Evolutionary conservation across 1,140 invertebrate genomes (phyloP), one percentile per base, ranked within the genome.

Genomic region (Papilio polyxenes): DNA sequence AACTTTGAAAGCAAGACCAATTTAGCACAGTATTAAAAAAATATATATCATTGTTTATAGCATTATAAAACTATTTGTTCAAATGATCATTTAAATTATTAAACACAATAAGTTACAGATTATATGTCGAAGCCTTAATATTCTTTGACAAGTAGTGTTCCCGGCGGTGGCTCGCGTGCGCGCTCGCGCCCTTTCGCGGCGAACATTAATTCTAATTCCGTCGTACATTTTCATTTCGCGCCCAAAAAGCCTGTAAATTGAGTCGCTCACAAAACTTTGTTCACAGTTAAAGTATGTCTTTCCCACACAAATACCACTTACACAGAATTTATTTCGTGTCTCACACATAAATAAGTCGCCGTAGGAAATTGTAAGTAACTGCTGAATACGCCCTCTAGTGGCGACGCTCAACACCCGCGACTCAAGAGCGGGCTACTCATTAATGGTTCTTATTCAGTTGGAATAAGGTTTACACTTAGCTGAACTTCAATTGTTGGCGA

Each of bases 221-320:
- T 9, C 74, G 74, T 49, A 75, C 74, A 75, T 75, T 75, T 75
- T 75, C 74, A 75, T 75, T 75, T 75, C 74, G 74, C 74, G 74
- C n/a, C 74, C 44, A 75, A 75, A 75, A 49, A 75, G 40, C 74
- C 48, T 75, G 74, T 75, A 75, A 75, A 75, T 75, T 75, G 74
- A 75, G 74, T 75, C 78, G 79, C 79, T 75, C 82, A 76, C 75
- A 76, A 83, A 83, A 83, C 82, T 83, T 83, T 80, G 78, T 81
- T 80, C 82, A 40, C 53, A 49, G 62, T 51, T 77, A 75, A 83
- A 81, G 78, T 80, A 83, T 83, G 82, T 83, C 82, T 79, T 31
- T 83, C 74, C 79, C 72, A 59, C 82, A 83, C 82, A 83, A 83
- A 83, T 83, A 83, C 82, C 82, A 83, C 82, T 83, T 80, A 83